Percentiles rank a stretch among this genome's conserved stretches.
Evolutionary conservation across 1,140 invertebrate genomes (phyloP).

Genomic region (Anadara kagoshimensis): DNA sequence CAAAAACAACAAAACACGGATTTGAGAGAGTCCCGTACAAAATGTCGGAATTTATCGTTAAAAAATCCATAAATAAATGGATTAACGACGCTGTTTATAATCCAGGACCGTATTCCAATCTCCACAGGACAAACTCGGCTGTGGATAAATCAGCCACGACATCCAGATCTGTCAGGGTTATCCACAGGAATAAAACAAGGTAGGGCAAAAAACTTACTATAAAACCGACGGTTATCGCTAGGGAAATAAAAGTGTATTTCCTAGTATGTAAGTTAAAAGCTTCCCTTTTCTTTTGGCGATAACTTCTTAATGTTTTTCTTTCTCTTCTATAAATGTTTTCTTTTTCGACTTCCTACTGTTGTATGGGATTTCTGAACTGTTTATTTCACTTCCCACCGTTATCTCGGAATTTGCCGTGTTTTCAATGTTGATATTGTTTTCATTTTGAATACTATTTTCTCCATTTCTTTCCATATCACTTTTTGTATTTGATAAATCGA

Average conservation of each 20-base stretch:
- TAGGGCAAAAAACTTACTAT: neutral
- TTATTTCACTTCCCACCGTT: neutral
- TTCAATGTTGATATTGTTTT: neutral
- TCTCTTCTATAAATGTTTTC: neutral
- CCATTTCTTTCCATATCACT: neutral
- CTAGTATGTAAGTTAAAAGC: neutral
- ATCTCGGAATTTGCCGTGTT: neutral
- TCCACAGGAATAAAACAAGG: neutral
- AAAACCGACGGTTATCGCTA: neutral
- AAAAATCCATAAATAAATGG: constrained; percentile 2
- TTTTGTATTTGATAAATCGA: neutral
- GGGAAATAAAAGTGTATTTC: neutral
- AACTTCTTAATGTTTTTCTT: neutral
- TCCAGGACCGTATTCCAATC: neutral
- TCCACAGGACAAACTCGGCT: neutral
- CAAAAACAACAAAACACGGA: no score
- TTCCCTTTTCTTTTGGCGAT: neutral
- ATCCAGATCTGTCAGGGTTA: neutral
- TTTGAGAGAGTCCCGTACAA: neutral
- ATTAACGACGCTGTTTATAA: neutral
- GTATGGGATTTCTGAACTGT: neutral
- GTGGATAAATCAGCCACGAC: neutral
- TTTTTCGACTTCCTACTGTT: neutral
- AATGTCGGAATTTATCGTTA: neutral
- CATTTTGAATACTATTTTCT: neutral